Evolutionary conservation across 2,888 invertebrate species (phyloP).

Genomic region (Chrysodeixis includens): DNA sequence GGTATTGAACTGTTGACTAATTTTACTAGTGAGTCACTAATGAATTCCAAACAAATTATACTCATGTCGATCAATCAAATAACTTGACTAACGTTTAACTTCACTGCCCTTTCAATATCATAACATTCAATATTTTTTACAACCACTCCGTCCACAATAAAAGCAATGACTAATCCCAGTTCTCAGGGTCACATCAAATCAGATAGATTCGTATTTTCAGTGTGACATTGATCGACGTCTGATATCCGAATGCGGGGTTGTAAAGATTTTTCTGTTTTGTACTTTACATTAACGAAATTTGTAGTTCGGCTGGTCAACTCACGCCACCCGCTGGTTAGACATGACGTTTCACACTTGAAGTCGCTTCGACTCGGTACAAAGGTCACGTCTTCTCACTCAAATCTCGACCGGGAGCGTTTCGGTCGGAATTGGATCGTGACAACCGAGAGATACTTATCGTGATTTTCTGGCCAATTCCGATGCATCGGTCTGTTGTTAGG

Average conservation of each 20-base stretch:
- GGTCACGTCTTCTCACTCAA: constrained; percentile 88
- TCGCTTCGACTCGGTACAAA: constrained; percentile 76
- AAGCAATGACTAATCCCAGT: constrained; percentile 81
- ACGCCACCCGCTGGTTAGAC: constrained; percentile 84
- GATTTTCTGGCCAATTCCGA: constrained; percentile 87
- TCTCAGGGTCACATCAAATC: constrained; percentile 73
- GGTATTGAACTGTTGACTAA: constrained; percentile 23
- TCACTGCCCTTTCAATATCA: constrained; percentile 44
- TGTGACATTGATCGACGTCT: constrained; percentile 86
- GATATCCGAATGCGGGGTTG: constrained; percentile 75
- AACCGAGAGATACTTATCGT: constrained; percentile 87
- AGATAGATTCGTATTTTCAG: constrained; percentile 69
- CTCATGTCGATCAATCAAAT: constrained; percentile 49
- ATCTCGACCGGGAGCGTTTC: constrained; percentile 84
- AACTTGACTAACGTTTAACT: constrained; percentile 18
- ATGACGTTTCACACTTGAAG: constrained; percentile 86
- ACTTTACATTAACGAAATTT: constrained; percentile 70
- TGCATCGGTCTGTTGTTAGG: constrained; percentile 81
- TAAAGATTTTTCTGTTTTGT: constrained; percentile 73
- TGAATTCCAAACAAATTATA: constrained; percentile 34
- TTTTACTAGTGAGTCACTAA: constrained; percentile 34
- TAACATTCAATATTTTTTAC: constrained; percentile 61
- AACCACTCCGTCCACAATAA: constrained; percentile 67
- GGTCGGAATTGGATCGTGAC: constrained; percentile 87
- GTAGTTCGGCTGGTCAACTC: constrained; percentile 72